phyloP scores from a whole-genome alignment of 2,888 invertebrate species.

The Chouioia cunea region DNA sequence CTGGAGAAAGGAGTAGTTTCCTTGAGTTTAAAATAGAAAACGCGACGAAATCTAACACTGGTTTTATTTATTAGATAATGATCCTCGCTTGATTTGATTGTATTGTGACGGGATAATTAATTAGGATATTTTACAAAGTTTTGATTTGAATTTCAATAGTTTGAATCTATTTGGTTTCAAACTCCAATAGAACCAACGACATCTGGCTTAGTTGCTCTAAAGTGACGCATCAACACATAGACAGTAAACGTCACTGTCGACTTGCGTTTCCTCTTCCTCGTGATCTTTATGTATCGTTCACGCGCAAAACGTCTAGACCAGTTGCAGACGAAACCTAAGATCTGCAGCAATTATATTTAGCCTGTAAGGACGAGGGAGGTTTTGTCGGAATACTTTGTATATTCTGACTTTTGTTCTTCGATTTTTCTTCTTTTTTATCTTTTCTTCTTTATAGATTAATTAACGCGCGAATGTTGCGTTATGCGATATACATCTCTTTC shows the following conservation, averaged over 20 bases:
- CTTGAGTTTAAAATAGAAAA: slow-evolving; percentile 25
- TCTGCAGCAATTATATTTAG: slow-evolving; percentile 62
- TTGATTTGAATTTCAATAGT: too few species aligned
- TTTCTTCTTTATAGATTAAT: too few species aligned
- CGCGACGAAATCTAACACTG: background rate
- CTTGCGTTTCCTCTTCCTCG: slow-evolving; percentile 34
- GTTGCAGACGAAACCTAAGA: slow-evolving; percentile 63
- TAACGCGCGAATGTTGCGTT: slow-evolving; percentile 13
- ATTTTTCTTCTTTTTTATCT: too few species aligned
- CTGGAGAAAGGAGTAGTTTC: slow-evolving; percentile 2
- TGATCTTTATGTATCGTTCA: too few species aligned
- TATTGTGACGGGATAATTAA: too few species aligned
- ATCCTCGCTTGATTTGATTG: too few species aligned
- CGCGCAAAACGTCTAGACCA: slow-evolving; percentile 58
- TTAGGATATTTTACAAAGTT: too few species aligned
- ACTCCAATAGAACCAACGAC: too few species aligned
- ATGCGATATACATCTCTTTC: slow-evolving; percentile 13
- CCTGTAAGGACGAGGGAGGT: too few species aligned
- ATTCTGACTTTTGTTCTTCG: slow-evolving; percentile 56
- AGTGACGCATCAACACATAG: too few species aligned
- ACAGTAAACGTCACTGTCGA: background rate
- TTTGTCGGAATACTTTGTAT: slow-evolving; percentile 58
- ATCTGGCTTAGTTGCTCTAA: too few species aligned
- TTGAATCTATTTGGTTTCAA: too few species aligned
- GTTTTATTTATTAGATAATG: background rate